These are phyloP conservation scores for Tetropium fuscum DNA, from an alignment of 2,888 invertebrate genomes.

Conservation along the genomic window DNA sequence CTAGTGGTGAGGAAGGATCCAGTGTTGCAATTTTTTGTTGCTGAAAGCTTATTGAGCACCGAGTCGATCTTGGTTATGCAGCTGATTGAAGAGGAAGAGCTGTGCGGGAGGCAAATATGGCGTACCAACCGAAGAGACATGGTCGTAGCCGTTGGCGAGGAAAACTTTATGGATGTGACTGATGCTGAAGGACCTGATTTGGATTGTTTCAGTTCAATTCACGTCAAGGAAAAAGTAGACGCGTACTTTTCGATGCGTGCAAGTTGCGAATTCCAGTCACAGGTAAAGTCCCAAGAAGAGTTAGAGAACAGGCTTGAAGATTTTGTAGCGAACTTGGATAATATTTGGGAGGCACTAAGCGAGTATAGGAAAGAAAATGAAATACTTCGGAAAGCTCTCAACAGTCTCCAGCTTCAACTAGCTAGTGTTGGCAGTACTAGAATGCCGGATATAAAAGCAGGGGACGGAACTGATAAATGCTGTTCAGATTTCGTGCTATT, in stretches of 20 bases:
- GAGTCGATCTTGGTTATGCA: not conserved
- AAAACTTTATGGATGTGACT: not conserved
- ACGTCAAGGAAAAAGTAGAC: not conserved
- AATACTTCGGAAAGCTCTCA: too few species aligned
- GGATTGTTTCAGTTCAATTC: not conserved
- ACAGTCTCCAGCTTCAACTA: not conserved
- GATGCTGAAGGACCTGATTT: not conserved
- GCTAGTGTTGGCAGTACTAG: too few species aligned
- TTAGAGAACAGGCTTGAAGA: too few species aligned
- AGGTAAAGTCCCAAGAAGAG: too few species aligned
- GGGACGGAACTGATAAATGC: too few species aligned
- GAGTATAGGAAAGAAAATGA: too few species aligned
- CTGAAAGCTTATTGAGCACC: not conserved
- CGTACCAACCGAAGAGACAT: conserved; percentile 1
- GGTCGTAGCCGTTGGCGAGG: conserved; percentile 2
- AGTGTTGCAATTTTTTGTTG: not conserved
- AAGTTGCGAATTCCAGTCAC: too few species aligned
- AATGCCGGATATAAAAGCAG: too few species aligned
- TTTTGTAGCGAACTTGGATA: too few species aligned
- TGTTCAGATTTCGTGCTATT: conserved; percentile 1
- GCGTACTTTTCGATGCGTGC: too few species aligned
- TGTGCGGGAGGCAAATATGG: conserved; percentile 4
- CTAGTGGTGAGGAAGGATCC: not conserved
- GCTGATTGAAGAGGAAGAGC: not conserved
- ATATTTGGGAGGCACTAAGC: too few species aligned